Conservation (phyloP, 2,888 invertebrate species). For the Halictus ligatus region DNA sequence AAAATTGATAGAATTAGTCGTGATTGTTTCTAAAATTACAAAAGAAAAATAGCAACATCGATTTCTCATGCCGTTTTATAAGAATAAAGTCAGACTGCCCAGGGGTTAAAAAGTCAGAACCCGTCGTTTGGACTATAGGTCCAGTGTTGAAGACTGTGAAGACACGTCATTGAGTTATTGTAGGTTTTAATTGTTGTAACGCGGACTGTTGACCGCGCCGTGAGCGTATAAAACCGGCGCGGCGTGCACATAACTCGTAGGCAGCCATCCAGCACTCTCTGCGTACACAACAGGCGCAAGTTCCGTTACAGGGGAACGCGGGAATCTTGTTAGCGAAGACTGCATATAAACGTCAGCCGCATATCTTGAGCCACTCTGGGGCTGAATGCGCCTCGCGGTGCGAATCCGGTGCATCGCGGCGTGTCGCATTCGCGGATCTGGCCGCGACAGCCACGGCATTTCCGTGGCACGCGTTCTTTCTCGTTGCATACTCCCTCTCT, state of each 20-base stretch:
- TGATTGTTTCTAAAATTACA: background rate
- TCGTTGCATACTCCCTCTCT: background rate
- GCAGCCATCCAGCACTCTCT: background rate
- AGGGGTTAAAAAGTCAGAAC: background rate
- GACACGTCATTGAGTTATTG: background rate
- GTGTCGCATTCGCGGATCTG: constrained; percentile 9
- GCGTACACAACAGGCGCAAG: constrained; percentile 7
- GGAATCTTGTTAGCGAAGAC: constrained; percentile 15
- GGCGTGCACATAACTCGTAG: background rate
- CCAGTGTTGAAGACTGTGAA: background rate
- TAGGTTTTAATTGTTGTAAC: background rate
- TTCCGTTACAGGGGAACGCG: constrained; percentile 1
- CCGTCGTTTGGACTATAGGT: background rate
- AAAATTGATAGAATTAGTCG: background rate
- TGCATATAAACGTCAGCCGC: constrained; percentile 19
- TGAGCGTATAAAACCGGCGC: background rate
- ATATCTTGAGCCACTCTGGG: constrained; percentile 19
- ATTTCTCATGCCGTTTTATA: background rate
- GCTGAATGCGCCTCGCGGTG: constrained; percentile 10
- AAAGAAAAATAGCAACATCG: background rate
- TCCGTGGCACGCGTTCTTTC: background rate
- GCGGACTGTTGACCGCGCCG: background rate
- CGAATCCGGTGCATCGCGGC: constrained; percentile 4
- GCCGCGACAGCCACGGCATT: constrained; percentile 2
- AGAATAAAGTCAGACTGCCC: too few relatives aligned